phyloP scores from a whole-genome alignment of 2,797 vertebrate species.

The Helostoma temminkii region DNA sequence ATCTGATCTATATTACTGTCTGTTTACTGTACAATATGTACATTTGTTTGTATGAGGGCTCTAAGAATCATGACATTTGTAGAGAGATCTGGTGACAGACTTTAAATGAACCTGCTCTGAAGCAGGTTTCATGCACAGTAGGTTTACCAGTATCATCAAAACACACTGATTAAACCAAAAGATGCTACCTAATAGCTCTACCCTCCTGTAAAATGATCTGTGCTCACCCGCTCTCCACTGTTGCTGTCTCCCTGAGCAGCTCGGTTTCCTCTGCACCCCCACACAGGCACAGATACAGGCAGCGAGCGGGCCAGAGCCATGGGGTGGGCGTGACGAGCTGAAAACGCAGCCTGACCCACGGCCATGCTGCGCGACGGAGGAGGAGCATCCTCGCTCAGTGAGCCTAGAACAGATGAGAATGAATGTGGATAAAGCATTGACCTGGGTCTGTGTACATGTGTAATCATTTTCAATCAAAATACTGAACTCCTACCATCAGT shows the following conservation, averaged over 20 bases:
- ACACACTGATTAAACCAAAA: too few species aligned
- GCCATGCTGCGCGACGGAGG: constrained; percentile 80
- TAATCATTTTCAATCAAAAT: background rate
- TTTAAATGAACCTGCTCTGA: too few species aligned
- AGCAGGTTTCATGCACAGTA: too few species aligned
- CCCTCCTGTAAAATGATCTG: background rate
- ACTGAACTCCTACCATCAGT: constrained; percentile 86
- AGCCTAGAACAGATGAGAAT: constrained; percentile 66
- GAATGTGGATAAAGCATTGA: accelerated
- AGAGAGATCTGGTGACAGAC: too few species aligned
- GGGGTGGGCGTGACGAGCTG: constrained; percentile 75
- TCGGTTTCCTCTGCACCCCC: constrained; percentile 85
- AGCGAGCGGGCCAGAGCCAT: constrained; percentile 91
- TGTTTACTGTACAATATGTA: too few species aligned
- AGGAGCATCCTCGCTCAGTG: constrained; percentile 90
- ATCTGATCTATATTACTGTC: too few species aligned
- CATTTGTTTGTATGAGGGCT: too few species aligned
- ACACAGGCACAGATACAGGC: constrained; percentile 91
- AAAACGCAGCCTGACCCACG: constrained; percentile 65
- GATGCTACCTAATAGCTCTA: background rate
- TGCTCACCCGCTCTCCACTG: constrained; percentile 79
- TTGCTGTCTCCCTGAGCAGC: constrained; percentile 68
- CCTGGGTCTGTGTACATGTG: background rate
- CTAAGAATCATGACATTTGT: too few species aligned
- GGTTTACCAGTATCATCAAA: too few species aligned